Percentiles rank a stretch among this genome's conserved stretches.
phyloP scores from a whole-genome alignment of 2,888 invertebrate genomes.

The Tachina grossa region DNA sequence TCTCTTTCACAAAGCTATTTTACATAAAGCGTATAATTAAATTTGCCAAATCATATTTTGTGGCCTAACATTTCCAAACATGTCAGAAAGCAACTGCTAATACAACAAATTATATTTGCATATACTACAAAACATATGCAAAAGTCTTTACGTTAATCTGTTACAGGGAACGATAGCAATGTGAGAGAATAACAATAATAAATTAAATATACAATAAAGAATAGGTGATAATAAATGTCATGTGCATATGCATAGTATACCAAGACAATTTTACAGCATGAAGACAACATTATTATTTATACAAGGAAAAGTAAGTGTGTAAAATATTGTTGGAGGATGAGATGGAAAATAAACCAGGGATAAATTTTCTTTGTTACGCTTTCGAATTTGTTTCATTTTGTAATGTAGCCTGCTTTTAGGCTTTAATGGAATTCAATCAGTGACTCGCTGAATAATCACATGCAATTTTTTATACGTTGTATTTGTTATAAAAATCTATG shows the following conservation, averaged over 20 bases:
- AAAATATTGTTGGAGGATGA: too few relatives aligned
- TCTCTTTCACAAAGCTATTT: background rate
- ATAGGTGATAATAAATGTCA: conserved; percentile 3
- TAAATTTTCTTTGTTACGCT: too few relatives aligned
- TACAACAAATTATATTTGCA: background rate
- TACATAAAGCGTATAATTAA: background rate
- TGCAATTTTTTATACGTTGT: too few relatives aligned
- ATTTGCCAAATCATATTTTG: background rate
- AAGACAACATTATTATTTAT: background rate
- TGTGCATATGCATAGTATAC: background rate
- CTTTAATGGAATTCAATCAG: too few relatives aligned
- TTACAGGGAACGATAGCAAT: background rate
- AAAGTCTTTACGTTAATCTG: background rate
- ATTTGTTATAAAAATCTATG: too few relatives aligned
- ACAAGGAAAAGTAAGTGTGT: too few relatives aligned
- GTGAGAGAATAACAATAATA: background rate
- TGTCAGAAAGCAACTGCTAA: background rate
- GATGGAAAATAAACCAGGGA: too few relatives aligned
- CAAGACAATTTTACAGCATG: background rate
- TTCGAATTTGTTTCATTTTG: too few relatives aligned
- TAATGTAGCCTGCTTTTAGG: too few relatives aligned
- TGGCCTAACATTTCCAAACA: background rate
- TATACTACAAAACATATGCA: background rate
- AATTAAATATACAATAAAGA: background rate
- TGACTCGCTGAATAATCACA: too few relatives aligned